Evolutionary conservation across 2,113 vertebrate species (phyloP), one percentile per base, ranked within the genome.

Genomic region (Lycaon pictus): DNA sequence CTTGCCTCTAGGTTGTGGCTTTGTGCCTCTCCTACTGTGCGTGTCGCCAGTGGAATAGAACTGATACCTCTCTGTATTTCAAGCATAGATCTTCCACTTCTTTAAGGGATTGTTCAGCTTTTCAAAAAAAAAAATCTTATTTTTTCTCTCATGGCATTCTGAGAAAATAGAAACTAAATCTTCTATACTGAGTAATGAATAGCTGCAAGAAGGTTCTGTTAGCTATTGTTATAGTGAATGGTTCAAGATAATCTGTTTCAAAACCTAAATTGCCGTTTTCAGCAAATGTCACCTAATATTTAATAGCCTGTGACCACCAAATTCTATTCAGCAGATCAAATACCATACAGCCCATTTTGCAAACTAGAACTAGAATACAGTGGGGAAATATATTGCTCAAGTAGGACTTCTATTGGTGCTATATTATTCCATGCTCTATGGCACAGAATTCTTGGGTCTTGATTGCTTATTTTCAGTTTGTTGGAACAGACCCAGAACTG

Each of bases 231-330:
- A 48, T 0, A 91, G 22, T 72, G 22, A 92, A 80, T 53, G 27
- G 7, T 27, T 88, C 19, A n/a, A 63, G 71, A 82, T 43, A 51
- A 77, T 51, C 19, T 88, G 82, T 93, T 90, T 85, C 60, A 88
- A 88, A 97, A 82, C 23, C 43, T 51, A 77, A 77, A 71, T 56
- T n/a, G 3, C 37, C 69, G 1, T 77, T 95, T 96, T 58, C 51
- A 84, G 77, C 37, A 72, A 69, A 86, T 74, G 86, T 56, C 8
- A 87, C 13, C 1, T 51, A 55, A 17, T 53, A 53, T 88, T 76
- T n/a, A 82, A 65, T 85, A 92, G 69, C 35, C 51, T 27, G 23
- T 37, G 51, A 69, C 27, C 60, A 56, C 20, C 7, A 35, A 83
- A n/a, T 71, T 76, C 25, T 93, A 51, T 79, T 83, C 10, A 58